Evolutionary conservation across 2,888 invertebrate species (phyloP), one percentile per base, ranked within the genome.

Genomic region (Temnothorax rugatulus): DNA sequence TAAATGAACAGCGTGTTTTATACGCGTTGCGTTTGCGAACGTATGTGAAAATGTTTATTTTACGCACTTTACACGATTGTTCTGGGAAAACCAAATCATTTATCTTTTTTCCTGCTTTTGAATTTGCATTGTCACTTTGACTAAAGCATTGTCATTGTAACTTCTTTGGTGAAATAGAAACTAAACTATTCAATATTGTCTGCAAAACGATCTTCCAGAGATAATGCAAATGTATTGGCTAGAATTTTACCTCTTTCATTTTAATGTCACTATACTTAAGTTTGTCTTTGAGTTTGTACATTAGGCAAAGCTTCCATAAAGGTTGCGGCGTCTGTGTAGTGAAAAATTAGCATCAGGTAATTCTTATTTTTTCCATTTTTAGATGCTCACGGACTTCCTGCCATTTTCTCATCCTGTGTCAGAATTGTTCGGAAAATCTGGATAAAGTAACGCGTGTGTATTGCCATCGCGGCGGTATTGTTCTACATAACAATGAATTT

Each of bases 1-100:
- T 44, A 54, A 77, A 57, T 68, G 76, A 68, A 52, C 54, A 29
- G 75, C 21, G 75, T 76, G 69, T 50, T 76, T 73, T 44, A 38
- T 68, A 38, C 25, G 69, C 18, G 50, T 47, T 34, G 34, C 44
- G 66, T 34, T 66, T 34, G 34, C 18, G 66, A 9, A 9, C 21
- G 50, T 66, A 47, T 38, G 50, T 8, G 44, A 44, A 74, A 74
- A 76, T 52, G 69, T 50, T 76, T 76, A 47, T 50, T 76, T 76
- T 68, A 44, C 44, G 44, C 74, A 57, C 9, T 74, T 59, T 74
- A 59, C 74, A 59, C 44, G 59, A 74, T 74, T 74, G 59, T 74
- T 74, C 25, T 41, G 44, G 41, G 29, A 59, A 68, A 44, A 29
- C 29, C 74, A 59, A 74, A 74, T 29, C 8, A 29, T 25, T 41